A percentile compares a stretch with the other conserved stretches of the same genome.
Conservation (phyloP, 2,797 vertebrate species). For the Sebastes cheni region DNA sequence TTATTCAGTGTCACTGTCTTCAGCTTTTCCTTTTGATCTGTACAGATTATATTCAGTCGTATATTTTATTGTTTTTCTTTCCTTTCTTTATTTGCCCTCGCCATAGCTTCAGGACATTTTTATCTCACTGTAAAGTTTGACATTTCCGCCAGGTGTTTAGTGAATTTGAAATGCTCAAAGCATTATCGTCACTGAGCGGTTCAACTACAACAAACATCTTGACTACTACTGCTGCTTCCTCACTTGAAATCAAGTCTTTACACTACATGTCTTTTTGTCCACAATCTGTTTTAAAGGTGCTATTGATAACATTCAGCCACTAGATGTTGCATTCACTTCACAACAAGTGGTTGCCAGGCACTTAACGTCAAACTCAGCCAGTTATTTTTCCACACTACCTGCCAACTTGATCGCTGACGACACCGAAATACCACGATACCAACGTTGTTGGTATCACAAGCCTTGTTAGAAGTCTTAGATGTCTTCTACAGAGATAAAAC, state of each 20-base stretch:
- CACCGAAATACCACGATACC: no score
- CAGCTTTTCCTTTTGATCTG: conserved; percentile 40
- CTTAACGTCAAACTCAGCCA: no score
- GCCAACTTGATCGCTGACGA: no score
- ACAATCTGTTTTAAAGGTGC: background rate
- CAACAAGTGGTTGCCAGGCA: background rate
- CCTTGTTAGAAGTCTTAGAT: no score
- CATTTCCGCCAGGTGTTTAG: conserved; percentile 47
- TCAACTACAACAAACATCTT: conserved; percentile 59
- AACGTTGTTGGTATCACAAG: no score
- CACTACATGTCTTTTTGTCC: conserved; percentile 12
- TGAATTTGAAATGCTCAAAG: conserved; percentile 56
- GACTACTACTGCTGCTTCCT: conserved; percentile 74
- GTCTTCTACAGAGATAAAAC: no score
- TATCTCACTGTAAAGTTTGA: conserved; percentile 58
- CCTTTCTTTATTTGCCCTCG: conserved; percentile 40
- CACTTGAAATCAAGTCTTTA: conserved; percentile 60
- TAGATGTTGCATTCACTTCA: no score
- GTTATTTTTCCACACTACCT: no score
- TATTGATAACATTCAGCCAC: no score
- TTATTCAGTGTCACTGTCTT: conserved; percentile 74
- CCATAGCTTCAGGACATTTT: conserved; percentile 55
- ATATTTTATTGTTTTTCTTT: conserved; percentile 63
- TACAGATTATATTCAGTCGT: conserved; percentile 77
- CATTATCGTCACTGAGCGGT: conserved; percentile 35